Evolutionary conservation across 2,113 vertebrate species (phyloP), one percentile per base, ranked within the genome.

Genomic region (Oxyruncus cristatus): DNA sequence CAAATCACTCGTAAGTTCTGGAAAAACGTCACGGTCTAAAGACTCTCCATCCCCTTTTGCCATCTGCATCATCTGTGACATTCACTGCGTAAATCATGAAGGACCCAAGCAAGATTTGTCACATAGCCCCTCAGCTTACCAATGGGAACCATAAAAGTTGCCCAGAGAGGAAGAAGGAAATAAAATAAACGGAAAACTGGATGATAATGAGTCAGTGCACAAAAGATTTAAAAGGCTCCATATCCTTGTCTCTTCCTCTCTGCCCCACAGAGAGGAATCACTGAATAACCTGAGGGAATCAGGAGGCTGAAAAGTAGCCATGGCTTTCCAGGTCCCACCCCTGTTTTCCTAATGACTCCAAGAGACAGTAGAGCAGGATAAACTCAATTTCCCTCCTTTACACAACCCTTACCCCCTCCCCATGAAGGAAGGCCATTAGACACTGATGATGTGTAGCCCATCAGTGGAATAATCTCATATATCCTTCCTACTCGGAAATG

Each of bases 401-500:
- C 42, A 3, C 28, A 39, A 89, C 85, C 85, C 33, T 66, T 92
- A 53, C 26, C 15, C 81, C 72, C 44, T 63, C 88, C 37, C 62
- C 47, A 18, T 55, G 77, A 88, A 93, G 95, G 95, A 95, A 93
- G 81, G 74, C 80, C 61, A 75, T 91, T 90, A 97, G 95, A 97
- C 74, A 97, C 70, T 46, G 93, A 97, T 89, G 96, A 96, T 76
- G 62, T 59, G 6, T 52, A 88, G 89, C 95, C 94, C 96, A 97
- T 88, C 73, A 55, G 47, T 52, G 95, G 94, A 97, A 95, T 86
- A 92, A 92, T 65, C 39, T 42, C 79, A 93, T 62, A 88, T 88
- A 96, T 97, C 98, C 97, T 97, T 98, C 97, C 97, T 97, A 96
- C 77, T 80, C 4, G 0, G 75, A 66, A 49, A 77, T 1, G 1